A percentile compares a stretch with the other conserved stretches of the same genome.
Conservation (phyloP, 2,797 vertebrate genomes). For the Gymnothorax reevesii region DNA sequence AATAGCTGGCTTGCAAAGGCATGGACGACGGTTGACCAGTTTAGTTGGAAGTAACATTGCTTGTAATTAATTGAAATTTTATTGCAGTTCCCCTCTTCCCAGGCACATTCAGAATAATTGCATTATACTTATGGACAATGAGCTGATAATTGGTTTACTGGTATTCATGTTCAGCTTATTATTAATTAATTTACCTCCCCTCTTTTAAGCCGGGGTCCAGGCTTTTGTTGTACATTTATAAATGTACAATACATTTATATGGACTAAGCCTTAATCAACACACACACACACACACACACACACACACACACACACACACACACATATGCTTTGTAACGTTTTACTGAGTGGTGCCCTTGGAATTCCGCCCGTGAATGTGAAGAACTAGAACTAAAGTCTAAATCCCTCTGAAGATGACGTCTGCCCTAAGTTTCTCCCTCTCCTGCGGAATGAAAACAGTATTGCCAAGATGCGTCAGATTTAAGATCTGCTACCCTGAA, state of each 20-base stretch:
- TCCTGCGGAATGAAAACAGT: neutral
- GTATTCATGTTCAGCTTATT: neutral
- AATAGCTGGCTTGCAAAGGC: neutral
- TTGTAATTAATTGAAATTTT: no score
- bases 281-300: neutral
- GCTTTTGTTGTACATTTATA: neutral
- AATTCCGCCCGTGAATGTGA: neutral
- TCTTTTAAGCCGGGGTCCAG: no score
- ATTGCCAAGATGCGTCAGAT: neutral
- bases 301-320: neutral
- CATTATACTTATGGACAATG: neutral
- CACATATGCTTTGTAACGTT: neutral
- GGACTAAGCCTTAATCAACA: neutral
- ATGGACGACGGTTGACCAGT: neutral
- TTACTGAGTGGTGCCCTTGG: neutral
- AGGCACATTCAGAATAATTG: neutral
- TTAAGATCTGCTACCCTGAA: neutral
- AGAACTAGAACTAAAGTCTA: neutral
- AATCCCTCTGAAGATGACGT: neutral
- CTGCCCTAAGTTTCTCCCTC: neutral
- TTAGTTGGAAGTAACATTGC: neutral
- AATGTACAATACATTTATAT: neutral
- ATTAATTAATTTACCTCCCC: no score
- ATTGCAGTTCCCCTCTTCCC: neutral
- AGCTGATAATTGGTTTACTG: neutral